Conservation (phyloP, 2,797 vertebrate genomes). For the Myiothlypis chrysogaster region DNA sequence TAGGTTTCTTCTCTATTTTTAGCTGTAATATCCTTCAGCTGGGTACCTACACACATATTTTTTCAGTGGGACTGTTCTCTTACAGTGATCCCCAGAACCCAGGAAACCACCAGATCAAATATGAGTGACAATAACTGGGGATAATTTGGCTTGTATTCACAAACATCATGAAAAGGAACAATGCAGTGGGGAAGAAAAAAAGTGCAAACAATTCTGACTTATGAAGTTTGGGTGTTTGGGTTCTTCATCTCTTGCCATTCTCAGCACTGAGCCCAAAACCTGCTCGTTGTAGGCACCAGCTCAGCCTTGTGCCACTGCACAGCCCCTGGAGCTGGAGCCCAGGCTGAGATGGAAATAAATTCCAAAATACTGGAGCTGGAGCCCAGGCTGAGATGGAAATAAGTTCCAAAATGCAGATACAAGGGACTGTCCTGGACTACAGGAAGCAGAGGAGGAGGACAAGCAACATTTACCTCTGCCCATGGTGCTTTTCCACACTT, state of each 20-base stretch:
- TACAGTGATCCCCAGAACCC: background rate
- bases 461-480: background rate
- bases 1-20: background rate
- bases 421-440: background rate
- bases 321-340: background rate
- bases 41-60: background rate
- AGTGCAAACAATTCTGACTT: background rate
- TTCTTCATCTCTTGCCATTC: background rate
- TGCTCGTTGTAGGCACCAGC: background rate
- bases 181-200: rapidly evolving
- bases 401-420: background rate
- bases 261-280: background rate
- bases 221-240: background rate
- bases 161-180: background rate
- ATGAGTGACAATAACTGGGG: background rate
- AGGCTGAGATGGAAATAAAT: background rate
- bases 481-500: background rate
- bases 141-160: background rate
- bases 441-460: background rate
- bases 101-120: background rate
- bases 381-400: background rate
- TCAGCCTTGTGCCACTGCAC: background rate
- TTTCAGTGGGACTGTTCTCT: background rate
- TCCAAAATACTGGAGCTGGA: background rate
- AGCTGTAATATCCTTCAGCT: background rate